phyloP scores from a whole-genome alignment of 2,113 vertebrate genomes.

The Fulmarus glacialis region DNA sequence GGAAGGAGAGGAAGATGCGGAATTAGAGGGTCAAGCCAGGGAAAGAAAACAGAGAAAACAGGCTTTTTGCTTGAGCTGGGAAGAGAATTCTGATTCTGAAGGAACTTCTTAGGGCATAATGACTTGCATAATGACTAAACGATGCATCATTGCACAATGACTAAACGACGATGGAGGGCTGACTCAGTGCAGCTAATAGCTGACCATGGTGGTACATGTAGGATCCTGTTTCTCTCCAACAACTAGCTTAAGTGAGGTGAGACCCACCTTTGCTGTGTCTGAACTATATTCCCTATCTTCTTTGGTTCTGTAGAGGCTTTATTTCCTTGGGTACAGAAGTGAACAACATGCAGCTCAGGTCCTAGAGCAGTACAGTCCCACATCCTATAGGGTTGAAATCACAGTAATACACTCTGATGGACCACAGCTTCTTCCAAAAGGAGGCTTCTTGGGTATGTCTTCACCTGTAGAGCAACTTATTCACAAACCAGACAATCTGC shows the following conservation, averaged over 20 bases:
- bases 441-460: not conserved
- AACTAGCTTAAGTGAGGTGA: not conserved
- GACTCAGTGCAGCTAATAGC: not conserved
- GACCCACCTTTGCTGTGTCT: not conserved
- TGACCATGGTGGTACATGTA: not conserved
- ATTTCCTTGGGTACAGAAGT: not conserved
- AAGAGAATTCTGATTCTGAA: not conserved
- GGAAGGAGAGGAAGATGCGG: not conserved
- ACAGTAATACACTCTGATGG: not conserved
- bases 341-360: not conserved
- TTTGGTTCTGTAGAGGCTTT: not conserved
- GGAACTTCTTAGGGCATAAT: not conserved
- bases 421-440: not conserved
- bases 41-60: not conserved
- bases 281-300: not conserved
- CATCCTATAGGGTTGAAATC: not conserved
- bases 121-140: not conserved
- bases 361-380: not conserved
- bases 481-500: not conserved
- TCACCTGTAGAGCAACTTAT: not conserved
- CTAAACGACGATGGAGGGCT: not conserved
- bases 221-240: not conserved
- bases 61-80: not conserved
- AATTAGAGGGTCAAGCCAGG: not conserved
- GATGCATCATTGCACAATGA: not conserved